Evolutionary conservation across 1,140 invertebrate species (phyloP), one percentile per base, ranked within the genome.

Genomic region (Heliothis subflexa): DNA sequence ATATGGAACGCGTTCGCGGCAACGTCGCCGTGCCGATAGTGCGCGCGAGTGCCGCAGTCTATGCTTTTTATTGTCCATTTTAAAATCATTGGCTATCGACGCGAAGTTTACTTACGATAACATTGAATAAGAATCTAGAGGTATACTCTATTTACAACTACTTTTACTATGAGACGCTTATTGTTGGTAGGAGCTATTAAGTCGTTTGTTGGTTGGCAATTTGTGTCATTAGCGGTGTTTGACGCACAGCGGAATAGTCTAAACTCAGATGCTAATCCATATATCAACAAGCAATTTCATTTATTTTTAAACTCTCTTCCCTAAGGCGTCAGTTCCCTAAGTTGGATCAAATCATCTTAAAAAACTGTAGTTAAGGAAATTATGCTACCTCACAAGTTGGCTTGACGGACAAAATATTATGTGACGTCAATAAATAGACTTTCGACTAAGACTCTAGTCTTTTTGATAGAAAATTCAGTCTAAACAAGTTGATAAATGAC

Each of bases 41-140:
- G 88, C 85, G 87, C 85, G 72, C 12, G 78, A 68, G 40, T 59
- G 75, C 68, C 52, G 70, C 78, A 79, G 81, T 86, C 85, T 81
- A 88, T 82, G 73, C 77, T 81, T 90, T 92, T 91, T 91, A 89
- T 91, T 86, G 83, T 87, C 82, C 62, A 76, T 59, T 52, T 82
- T 84, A 83, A 86, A 86, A 82, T 83, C 83, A 83, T 78, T 81
- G 54, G 25, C 57, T 72, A 83, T 77, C 74, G 62, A 55, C n/a
- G 33, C 18, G 16, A 10, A 68, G 62, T 77, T 77, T 57, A 68
- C 62, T 77, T 77, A 68, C 61, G 74, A 68, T 77, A 77, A 77
- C 74, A 77, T 77, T 68, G 61, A 68, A 25, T 64, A 61, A 18
- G 9, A 76, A 54, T 54, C 47, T 33, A n/a, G n/a, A n/a, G n/a